Conservation (phyloP, 2,797 vertebrate species). For the Artibeus jamaicensis region DNA sequence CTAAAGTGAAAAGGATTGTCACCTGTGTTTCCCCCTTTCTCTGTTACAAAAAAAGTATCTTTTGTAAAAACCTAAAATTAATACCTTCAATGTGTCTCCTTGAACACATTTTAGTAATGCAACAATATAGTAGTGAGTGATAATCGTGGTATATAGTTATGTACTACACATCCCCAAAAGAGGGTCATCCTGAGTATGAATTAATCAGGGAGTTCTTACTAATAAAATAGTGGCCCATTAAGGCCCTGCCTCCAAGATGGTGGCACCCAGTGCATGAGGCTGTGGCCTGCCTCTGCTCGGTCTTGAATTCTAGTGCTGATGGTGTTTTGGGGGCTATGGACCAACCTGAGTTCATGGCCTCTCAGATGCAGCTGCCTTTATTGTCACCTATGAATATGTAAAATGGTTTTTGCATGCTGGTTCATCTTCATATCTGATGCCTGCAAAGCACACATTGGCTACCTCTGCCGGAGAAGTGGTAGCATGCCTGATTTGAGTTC, state of each 20-base stretch:
- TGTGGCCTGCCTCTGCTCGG: neutral
- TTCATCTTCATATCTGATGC: neutral
- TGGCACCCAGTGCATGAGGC: neutral
- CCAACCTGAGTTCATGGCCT: neutral
- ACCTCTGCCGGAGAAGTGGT: conserved; percentile 78
- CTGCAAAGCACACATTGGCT: neutral
- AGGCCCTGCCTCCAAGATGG: neutral
- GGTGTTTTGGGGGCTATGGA: neutral
- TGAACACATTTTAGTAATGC: neutral
- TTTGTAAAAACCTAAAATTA: neutral
- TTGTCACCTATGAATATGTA: neutral
- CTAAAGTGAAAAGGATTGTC: neutral
- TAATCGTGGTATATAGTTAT: neutral
- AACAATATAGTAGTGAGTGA: neutral
- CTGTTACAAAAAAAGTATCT: neutral
- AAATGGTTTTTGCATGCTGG: neutral
- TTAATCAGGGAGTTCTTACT: neutral
- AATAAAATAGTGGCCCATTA: neutral
- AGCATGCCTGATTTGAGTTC: conserved; percentile 95
- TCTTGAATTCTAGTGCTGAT: neutral
- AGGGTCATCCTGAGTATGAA: neutral
- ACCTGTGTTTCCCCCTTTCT: neutral
- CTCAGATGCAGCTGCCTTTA: neutral
- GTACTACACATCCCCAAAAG: neutral
- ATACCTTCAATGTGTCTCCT: neutral